Percentiles rank a stretch among this genome's conserved stretches.
phyloP scores from a whole-genome alignment of 1,140 invertebrate species.

The Gyrodactylus salaris region DNA sequence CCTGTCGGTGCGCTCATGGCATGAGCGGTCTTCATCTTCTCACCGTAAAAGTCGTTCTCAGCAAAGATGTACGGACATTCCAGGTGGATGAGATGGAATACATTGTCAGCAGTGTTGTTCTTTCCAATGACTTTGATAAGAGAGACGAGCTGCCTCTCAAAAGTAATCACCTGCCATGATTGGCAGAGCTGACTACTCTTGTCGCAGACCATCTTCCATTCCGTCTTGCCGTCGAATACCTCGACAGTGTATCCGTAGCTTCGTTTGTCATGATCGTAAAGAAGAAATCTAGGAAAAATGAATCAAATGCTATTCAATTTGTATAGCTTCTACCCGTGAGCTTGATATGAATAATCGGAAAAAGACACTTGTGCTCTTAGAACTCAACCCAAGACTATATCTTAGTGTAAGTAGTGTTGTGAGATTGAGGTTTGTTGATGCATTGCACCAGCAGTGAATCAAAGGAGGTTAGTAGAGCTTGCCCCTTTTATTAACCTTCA shows the following conservation, averaged over 20 bases:
- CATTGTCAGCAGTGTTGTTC: constrained; percentile 67
- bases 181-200: constrained; percentile 36
- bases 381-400: too few relatives aligned
- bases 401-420: too few relatives aligned
- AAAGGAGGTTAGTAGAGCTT: too few relatives aligned
- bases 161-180: constrained; percentile 51
- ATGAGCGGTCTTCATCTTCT: neutral
- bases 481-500: too few relatives aligned
- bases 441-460: too few relatives aligned
- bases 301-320: too few relatives aligned
- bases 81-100: constrained; percentile 86
- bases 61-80: constrained; percentile 47
- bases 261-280: constrained; percentile 91
- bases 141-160: constrained; percentile 44
- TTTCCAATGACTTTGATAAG: constrained; percentile 74
- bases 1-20: neutral
- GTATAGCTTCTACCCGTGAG: too few relatives aligned
- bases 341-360: too few relatives aligned
- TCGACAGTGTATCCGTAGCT: constrained; percentile 80
- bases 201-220: constrained; percentile 46
- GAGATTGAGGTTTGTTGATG: too few relatives aligned
- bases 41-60: neutral
- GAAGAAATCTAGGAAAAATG: constrained; percentile 31
- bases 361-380: too few relatives aligned
- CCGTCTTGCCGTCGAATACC: constrained; percentile 55